A percentile compares a stretch with the other conserved stretches of the same genome.
Conservation (phyloP, 1,140 invertebrate species). For the Listronotus oregonensis region DNA sequence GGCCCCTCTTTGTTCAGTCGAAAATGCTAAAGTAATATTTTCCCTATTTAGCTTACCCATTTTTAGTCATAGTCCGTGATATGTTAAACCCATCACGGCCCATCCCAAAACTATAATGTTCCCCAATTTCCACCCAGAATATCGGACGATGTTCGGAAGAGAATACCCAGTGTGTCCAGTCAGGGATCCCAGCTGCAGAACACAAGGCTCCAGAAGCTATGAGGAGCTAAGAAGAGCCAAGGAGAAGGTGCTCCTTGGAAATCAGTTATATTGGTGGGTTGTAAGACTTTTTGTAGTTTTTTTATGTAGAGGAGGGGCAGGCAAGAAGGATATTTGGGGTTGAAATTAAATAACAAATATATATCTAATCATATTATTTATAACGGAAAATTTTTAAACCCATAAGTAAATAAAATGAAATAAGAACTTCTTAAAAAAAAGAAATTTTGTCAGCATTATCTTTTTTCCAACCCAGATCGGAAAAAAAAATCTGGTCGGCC, state of each 20-base stretch:
- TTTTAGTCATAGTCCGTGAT: slow-evolving; percentile 8
- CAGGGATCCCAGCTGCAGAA: slow-evolving; percentile 56
- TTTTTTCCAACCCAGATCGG: too few species aligned
- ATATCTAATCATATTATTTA: too few species aligned
- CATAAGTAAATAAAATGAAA: too few species aligned
- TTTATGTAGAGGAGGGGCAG: too few species aligned
- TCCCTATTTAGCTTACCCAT: slow-evolving; percentile 2
- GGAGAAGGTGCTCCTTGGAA: slow-evolving; percentile 63
- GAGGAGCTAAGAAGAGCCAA: slow-evolving; percentile 80
- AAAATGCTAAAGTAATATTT: not conserved
- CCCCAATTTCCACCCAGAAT: slow-evolving; percentile 51
- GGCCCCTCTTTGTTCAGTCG: too few species aligned
- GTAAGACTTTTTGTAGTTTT: too few species aligned
- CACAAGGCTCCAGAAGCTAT: slow-evolving; percentile 76
- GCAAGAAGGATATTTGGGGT: too few species aligned
- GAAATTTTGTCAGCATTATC: too few species aligned
- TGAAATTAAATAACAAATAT: too few species aligned
- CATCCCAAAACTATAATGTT: slow-evolving; percentile 24
- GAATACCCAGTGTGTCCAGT: slow-evolving; percentile 59
- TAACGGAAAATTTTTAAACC: too few species aligned
- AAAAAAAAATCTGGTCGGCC: too few species aligned
- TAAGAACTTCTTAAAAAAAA: too few species aligned
- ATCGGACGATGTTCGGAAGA: slow-evolving; percentile 57
- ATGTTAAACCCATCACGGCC: slow-evolving; percentile 9
- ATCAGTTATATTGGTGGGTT: slow-evolving; percentile 48